Evolutionary conservation across 2,888 invertebrate species (phyloP), one percentile per base, ranked within the genome.

Genomic region (Anthrax anthrax): DNA sequence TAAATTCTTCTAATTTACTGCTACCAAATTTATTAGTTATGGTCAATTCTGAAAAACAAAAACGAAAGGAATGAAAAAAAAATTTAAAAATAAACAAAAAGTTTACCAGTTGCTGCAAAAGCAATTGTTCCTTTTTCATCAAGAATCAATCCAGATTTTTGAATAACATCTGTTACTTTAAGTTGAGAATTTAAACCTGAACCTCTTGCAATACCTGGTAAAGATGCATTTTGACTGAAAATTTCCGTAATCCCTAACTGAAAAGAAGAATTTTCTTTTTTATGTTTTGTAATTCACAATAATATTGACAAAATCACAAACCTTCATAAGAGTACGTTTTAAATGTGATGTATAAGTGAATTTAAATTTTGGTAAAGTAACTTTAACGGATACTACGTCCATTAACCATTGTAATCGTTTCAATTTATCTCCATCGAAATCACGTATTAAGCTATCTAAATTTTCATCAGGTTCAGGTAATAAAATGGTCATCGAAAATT

Each of bases 111-210:
- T 12, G 80, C 79, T 0, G 80, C 76, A 60, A 72, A 82, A 1
- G 79, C 82, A 1, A 75, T 70, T 38, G 80, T 85, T 49, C 86
- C 87, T 40, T 78, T 69, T 61, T 88, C 87, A 55, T 82, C 81
- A 41, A 86, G 76, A 58, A 81, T 81, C 34, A 87, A 80, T 18
- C 84, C 86, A 39, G 81, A 73, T 57, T 83, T 78, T 63, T 88
- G 87, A 43, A 84, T 60, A 27, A 87, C 72, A 57, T 81, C 77
- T 14, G 81, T 78, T 1, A 87, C 77, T 43, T 72, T 71, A 19
- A 83, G 64, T 29, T 74, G 66, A 43, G 70, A 69, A 3, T 64
- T 58, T 5, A 67, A 54, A 0, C 64, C 63, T 47, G 73, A 74
- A 0, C 80, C 78, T 16, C 76, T 68, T 0, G 78, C 75, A 17